Base-by-base conservation (phyloP, 1,140 invertebrate genomes). In the Wasmannia auropunctata region DNA sequence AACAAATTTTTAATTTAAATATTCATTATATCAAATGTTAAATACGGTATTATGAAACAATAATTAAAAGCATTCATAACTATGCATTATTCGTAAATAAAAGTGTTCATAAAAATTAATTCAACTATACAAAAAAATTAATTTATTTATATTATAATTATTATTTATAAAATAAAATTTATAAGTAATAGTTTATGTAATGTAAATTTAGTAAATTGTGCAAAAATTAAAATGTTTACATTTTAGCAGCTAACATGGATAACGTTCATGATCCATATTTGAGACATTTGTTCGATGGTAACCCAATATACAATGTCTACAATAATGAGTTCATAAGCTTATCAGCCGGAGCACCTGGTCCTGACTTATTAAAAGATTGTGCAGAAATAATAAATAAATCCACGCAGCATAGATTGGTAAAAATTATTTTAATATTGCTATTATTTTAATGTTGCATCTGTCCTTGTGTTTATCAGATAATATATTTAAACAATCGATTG, bases 291-390 rank as follows among this genome's bases (percentile, higher is more conserved):
- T 96, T 96, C 65, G 96, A 96, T 84, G 94, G 93, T 0, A 77
- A 89, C 70, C 25, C 92, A 8, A 76, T 92, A 0, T 94, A 95
- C 60, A 96, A 96, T 92, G 96, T 96, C 11, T 96, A 96, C 69
- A 92, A 94, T 34, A 87, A 92, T 0, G 89, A 93, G 28, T 77
- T 94, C 6, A 91, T 94, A 6, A 96, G 96, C 79, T 90, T 96
- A 16, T 95, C 96, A 4, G 96, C 96, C 8, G 96, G 96, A 25
- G 95, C 95, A 31, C 96, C 96, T 7, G 96, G 96, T 6, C 95
- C 96, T 28, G 96, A 96, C 87, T 86, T 96, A 3, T 92, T 96
- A 0, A 88, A 94, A 80, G 81, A 94, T 40, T 95, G 96, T 54
- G 91, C 91, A 22, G 92, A 95, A 37, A 94, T 96, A 65, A 94